Evolutionary conservation across 2,888 invertebrate species (phyloP).

Genomic region (Latheticus oryzae): DNA sequence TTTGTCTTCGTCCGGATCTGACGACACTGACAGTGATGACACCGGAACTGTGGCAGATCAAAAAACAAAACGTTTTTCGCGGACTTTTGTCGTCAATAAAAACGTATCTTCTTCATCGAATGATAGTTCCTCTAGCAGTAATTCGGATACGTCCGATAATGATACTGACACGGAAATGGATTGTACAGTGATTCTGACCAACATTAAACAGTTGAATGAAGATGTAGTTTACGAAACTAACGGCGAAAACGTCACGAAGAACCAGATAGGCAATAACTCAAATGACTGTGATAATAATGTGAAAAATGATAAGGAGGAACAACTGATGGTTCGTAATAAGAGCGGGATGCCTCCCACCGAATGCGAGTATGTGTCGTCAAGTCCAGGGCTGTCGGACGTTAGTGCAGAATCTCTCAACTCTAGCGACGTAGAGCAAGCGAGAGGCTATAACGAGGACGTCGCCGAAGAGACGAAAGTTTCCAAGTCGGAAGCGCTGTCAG

Average conservation of each 20-base stretch:
- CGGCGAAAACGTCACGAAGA: slow-evolving; percentile 15
- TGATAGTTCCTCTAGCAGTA: slow-evolving; percentile 65
- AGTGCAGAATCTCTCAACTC: slow-evolving; percentile 61
- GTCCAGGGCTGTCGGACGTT: slow-evolving; percentile 60
- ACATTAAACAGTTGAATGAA: slow-evolving; percentile 58
- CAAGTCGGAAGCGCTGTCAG: slow-evolving; percentile 38
- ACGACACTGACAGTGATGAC: slow-evolving; percentile 67
- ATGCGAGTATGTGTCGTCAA: slow-evolving; percentile 51
- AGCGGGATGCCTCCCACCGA: not conserved
- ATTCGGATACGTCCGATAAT: slow-evolving; percentile 75
- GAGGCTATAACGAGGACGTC: slow-evolving; percentile 32
- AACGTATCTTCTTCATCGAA: slow-evolving; percentile 67
- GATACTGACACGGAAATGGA: slow-evolving; percentile 70
- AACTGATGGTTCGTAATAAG: slow-evolving; percentile 1
- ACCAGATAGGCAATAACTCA: slow-evolving; percentile 25
- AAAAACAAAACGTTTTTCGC: slow-evolving; percentile 71
- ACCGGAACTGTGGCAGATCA: slow-evolving; percentile 70
- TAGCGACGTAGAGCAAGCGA: slow-evolving; percentile 56
- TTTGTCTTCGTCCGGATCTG: slow-evolving; percentile 59
- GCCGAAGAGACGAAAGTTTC: slow-evolving; percentile 18
- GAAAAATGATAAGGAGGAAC: not conserved
- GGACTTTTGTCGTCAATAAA: slow-evolving; percentile 77
- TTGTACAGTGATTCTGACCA: slow-evolving; percentile 64
- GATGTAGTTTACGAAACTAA: slow-evolving; percentile 35
- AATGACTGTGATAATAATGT: slow-evolving; percentile 21